Evolutionary conservation across 2,113 vertebrate genomes (phyloP).

Genomic region (Cercopithecus mona): DNA sequence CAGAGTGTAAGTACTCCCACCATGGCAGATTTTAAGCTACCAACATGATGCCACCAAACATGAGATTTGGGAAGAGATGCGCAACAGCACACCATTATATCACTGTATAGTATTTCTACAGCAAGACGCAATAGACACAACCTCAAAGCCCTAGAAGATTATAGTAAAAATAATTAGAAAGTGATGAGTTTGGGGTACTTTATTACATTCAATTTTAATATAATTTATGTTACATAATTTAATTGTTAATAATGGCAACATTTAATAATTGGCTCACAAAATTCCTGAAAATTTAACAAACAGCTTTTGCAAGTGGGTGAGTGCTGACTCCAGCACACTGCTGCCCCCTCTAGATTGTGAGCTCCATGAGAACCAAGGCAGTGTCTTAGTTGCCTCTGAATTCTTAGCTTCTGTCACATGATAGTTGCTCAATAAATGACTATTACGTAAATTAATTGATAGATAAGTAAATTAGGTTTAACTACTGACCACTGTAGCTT

Average conservation of each 20-base stretch:
- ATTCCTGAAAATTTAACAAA: conserved; percentile 40
- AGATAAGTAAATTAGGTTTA: not conserved
- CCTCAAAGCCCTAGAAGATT: not conserved
- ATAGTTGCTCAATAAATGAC: not conserved
- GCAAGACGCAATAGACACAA: not conserved
- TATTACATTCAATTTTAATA: not conserved
- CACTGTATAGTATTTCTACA: not conserved
- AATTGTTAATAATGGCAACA: not conserved
- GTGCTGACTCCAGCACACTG: not conserved
- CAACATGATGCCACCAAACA: not conserved
- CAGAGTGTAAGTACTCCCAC: not conserved
- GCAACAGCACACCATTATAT: not conserved
- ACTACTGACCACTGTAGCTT: not conserved
- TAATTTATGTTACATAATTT: conserved; percentile 17
- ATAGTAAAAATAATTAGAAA: not conserved
- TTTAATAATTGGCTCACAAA: conserved; percentile 19
- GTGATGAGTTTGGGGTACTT: not conserved
- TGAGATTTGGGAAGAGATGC: not conserved
- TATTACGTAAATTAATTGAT: not conserved
- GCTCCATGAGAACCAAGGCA: not conserved
- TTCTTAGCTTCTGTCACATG: not conserved
- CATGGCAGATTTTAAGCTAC: conserved; percentile 4
- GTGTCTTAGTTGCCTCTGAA: not conserved
- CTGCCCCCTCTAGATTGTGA: not conserved
- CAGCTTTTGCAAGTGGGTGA: not conserved